Evolutionary conservation across 2,888 invertebrate species (phyloP).

Genomic region (Calameuta filiformis): DNA sequence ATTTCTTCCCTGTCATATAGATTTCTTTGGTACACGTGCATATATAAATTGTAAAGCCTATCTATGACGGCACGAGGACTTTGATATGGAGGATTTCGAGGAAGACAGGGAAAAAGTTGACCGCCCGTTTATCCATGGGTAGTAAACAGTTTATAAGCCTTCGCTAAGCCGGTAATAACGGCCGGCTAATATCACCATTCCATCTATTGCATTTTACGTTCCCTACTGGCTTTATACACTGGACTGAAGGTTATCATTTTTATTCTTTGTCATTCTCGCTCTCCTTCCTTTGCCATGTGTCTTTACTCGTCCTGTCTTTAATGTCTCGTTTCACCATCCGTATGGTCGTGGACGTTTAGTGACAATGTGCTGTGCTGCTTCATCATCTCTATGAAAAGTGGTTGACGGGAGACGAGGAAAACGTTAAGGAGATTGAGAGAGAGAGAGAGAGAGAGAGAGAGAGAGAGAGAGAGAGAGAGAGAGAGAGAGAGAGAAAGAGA

Average conservation of each 20-base stretch:
- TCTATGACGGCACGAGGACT: not conserved
- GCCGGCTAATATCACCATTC: constrained; percentile 31
- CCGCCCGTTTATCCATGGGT: not conserved
- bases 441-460: not conserved
- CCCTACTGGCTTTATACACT: not conserved
- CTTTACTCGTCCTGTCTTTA: not conserved
- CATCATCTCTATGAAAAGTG: not conserved
- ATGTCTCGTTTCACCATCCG: not conserved
- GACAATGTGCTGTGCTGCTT: not conserved
- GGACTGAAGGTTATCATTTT: not conserved
- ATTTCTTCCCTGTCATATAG: not conserved
- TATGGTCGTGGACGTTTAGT: not conserved
- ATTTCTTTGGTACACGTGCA: not conserved
- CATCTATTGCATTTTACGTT: not conserved
- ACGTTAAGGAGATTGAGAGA: not conserved
- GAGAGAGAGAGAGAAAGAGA: not conserved
- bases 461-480: too few relatives aligned
- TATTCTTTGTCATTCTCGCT: constrained; percentile 9
- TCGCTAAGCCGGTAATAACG: constrained; percentile 37
- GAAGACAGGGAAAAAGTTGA: not conserved
- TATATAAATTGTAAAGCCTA: not conserved
- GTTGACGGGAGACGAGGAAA: not conserved
- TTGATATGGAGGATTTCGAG: not conserved
- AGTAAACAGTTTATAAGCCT: constrained; percentile 29
- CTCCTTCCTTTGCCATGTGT: not conserved